phyloP scores from a whole-genome alignment of 1,140 invertebrate species.

The Sipha flava region DNA sequence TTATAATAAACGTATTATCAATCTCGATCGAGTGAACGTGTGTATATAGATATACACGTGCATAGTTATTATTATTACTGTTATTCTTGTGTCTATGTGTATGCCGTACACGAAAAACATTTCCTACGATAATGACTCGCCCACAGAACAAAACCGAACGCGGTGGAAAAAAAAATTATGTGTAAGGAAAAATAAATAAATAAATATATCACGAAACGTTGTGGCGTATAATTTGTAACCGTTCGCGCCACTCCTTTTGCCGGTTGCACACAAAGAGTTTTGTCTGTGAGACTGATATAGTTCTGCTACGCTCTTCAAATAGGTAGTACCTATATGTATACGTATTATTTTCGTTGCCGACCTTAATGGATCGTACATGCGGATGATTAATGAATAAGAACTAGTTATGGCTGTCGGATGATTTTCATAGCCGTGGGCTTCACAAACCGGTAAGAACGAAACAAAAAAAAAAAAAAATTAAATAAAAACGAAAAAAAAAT shows the following conservation, averaged over 20 bases:
- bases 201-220: neutral
- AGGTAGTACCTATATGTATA: neutral
- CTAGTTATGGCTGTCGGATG: neutral
- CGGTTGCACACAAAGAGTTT: neutral
- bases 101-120: neutral
- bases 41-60: no score
- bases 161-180: neutral
- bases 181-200: neutral
- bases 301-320: neutral
- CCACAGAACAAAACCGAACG: neutral
- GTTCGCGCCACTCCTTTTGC: neutral
- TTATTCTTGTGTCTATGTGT: no score
- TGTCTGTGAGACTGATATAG: neutral
- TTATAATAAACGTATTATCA: no score
- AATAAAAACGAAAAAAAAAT: neutral
- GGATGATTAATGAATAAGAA: conserved; percentile 7
- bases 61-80: no score
- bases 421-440: neutral
- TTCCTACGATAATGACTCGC: neutral
- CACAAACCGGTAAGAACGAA: neutral
- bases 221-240: neutral
- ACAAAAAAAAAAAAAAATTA: neutral
- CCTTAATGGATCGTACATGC: neutral
- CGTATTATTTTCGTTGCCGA: neutral
- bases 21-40: no score